Evolutionary conservation across 1,140 invertebrate genomes (phyloP).

Genomic region (Campoletis sonorensis): DNA sequence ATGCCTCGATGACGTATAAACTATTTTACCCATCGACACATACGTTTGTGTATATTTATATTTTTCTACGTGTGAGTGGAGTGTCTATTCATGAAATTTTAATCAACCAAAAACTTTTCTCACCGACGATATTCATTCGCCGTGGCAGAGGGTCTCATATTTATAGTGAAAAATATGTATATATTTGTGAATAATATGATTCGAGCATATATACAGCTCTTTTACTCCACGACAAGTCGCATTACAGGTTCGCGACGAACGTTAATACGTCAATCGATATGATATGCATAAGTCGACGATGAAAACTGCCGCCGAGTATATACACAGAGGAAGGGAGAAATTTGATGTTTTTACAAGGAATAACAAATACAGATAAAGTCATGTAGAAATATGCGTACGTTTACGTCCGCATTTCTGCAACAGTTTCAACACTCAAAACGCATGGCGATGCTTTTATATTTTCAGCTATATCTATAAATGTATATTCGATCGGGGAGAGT

Average conservation of each 20-base stretch:
- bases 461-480: neutral
- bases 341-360: neutral
- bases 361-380: neutral
- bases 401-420: neutral
- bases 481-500: neutral
- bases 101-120: slow-evolving; percentile 28
- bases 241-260: neutral
- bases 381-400: slow-evolving; percentile 5
- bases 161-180: neutral
- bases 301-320: slow-evolving; percentile 6
- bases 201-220: neutral
- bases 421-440: neutral
- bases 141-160: neutral
- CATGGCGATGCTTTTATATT: neutral
- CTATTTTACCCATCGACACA: slow-evolving; percentile 58
- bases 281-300: slow-evolving; percentile 3
- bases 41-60: neutral
- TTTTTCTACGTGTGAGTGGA: neutral
- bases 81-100: slow-evolving; percentile 41
- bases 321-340: neutral
- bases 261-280: slow-evolving; percentile 39
- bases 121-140: slow-evolving; percentile 40
- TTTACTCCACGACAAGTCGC: neutral
- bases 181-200: neutral
- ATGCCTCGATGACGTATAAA: slow-evolving; percentile 30